phyloP scores from a whole-genome alignment of 2,113 vertebrate genomes.

The Antechinus stuartii region DNA sequence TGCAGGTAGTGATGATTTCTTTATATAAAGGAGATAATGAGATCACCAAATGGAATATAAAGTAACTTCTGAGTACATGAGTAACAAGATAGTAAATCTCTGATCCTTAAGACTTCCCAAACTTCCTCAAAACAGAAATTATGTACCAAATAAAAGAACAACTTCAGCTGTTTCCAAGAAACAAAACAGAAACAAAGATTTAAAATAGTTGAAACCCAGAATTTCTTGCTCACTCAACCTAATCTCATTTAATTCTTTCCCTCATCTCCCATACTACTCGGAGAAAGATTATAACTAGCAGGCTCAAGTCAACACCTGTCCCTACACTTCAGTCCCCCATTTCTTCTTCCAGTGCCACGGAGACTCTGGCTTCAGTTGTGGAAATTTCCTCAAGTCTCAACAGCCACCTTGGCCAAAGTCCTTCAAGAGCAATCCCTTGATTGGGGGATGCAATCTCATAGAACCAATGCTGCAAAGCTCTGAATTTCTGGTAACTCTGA shows the following conservation, averaged over 20 bases:
- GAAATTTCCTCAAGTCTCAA: background rate
- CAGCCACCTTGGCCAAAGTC: background rate
- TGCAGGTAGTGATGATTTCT: too few relatives aligned
- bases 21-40: too few relatives aligned
- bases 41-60: background rate
- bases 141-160: background rate
- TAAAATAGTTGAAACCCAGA: background rate
- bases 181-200: background rate
- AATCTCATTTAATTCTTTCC: background rate
- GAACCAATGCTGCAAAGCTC: background rate
- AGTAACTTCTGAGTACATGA: background rate
- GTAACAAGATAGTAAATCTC: background rate
- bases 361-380: background rate
- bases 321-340: background rate
- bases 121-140: background rate
- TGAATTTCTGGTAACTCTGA: background rate
- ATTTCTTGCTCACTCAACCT: background rate
- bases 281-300: background rate
- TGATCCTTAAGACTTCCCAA: background rate
- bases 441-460: background rate
- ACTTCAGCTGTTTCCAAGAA: background rate
- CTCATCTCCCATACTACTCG: background rate
- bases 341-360: background rate
- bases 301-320: background rate
- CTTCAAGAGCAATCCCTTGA: background rate